Conservation (phyloP, 2,797 vertebrate genomes). For the Corythornis leucogaster region DNA sequence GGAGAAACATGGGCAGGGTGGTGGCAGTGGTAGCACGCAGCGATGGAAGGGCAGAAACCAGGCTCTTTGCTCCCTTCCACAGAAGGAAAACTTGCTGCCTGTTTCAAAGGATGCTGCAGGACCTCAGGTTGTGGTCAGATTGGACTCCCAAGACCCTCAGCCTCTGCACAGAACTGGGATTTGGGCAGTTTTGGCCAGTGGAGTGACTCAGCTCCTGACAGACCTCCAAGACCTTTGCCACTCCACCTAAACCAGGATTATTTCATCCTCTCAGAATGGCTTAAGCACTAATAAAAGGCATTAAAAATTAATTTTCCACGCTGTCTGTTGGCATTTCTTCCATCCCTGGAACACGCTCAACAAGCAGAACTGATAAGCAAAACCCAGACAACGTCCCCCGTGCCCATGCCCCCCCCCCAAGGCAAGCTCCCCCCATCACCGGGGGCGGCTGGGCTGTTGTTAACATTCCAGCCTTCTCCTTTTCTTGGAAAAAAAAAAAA, state of each 20-base stretch:
- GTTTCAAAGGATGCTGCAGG: not conserved
- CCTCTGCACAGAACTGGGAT: not conserved
- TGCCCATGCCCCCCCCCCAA: not conserved
- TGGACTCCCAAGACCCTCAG: not conserved
- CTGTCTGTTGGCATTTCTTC: slow-evolving; percentile 65
- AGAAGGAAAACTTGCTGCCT: not conserved
- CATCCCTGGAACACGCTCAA: slow-evolving; percentile 49
- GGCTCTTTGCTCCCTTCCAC: not conserved
- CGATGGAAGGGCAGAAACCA: not conserved
- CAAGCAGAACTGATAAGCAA: slow-evolving; percentile 74
- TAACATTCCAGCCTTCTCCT: not conserved
- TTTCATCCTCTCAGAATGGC: slow-evolving; percentile 53
- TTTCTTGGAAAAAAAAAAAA: not conserved
- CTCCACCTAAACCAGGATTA: slow-evolving; percentile 33
- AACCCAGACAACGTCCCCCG: slow-evolving; percentile 17
- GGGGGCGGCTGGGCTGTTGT: not conserved
- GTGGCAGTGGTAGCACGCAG: not conserved
- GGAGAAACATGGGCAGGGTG: not conserved
- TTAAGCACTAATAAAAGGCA: slow-evolving; percentile 71
- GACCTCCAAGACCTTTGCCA: not conserved
- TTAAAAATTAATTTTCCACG: slow-evolving; percentile 76
- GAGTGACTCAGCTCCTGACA: slow-evolving; percentile 26
- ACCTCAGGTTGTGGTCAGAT: not conserved
- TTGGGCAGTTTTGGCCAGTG: not conserved
- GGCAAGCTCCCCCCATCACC: not conserved